A percentile compares a stretch with the other conserved stretches of the same genome.
phyloP scores from a whole-genome alignment of 2,888 invertebrate genomes.

The Nowickia ferox region DNA sequence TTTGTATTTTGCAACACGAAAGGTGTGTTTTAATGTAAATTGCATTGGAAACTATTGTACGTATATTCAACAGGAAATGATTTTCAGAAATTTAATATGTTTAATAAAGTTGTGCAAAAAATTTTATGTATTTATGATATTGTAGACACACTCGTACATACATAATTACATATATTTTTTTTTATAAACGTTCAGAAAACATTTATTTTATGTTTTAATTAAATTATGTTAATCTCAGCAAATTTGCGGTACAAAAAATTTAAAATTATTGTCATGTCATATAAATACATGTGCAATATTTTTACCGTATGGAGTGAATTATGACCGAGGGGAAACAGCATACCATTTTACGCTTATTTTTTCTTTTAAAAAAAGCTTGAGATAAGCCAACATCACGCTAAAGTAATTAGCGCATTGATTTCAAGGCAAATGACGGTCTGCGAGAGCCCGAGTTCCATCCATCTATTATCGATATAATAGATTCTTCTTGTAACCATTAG shows the following conservation, averaged over 20 bases:
- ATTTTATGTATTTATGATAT: background rate
- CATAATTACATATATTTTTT: background rate
- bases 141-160: background rate
- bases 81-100: conserved; percentile 50
- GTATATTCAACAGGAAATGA: conserved; percentile 25
- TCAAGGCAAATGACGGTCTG: too few species aligned
- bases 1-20: conserved; percentile 47
- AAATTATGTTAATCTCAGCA: conserved; percentile 67
- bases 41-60: conserved; percentile 32
- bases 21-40: conserved; percentile 60
- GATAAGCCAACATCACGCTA: too few species aligned
- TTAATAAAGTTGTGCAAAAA: conserved; percentile 24
- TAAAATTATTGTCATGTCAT: conserved; percentile 43
- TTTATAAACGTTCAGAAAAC: conserved; percentile 20
- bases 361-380: too few species aligned
- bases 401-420: too few species aligned
- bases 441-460: too few species aligned
- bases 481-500: too few species aligned
- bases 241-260: background rate
- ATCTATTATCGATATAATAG: too few species aligned
- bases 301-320: background rate
- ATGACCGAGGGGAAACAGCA: too few species aligned
- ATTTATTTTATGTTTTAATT: conserved; percentile 63
- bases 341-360: too few species aligned
- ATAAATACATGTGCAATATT: conserved; percentile 24